phyloP scores from a whole-genome alignment of 2,888 invertebrate species.

The Coecobrya sp. region DNA sequence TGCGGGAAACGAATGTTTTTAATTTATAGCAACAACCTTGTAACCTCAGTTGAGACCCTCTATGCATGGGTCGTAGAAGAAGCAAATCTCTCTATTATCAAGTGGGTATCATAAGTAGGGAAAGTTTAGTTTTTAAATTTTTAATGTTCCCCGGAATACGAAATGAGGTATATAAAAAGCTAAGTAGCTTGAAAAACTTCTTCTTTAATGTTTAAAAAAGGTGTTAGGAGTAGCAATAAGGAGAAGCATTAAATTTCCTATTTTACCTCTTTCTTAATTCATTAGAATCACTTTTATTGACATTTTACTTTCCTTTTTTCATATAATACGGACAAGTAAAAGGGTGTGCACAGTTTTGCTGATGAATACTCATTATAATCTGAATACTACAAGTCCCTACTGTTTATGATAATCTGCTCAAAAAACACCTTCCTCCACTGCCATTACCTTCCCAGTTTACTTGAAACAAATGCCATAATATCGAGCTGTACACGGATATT shows the following conservation, averaged over 20 bases:
- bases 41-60: neutral
- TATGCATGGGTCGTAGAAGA: neutral
- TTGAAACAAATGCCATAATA: neutral
- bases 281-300: constrained; percentile 18
- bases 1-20: constrained; percentile 43
- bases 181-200: neutral
- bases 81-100: neutral
- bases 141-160: neutral
- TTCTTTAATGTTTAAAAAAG: neutral
- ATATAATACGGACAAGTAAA: neutral
- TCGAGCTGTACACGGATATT: neutral
- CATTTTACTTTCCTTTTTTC: neutral
- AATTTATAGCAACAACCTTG: constrained; percentile 47
- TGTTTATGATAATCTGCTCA: neutral
- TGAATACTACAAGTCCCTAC: neutral
- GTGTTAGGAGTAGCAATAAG: neutral
- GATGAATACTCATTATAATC: neutral
- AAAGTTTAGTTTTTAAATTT: neutral
- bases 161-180: neutral
- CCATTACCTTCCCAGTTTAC: neutral
- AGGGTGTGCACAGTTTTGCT: neutral
- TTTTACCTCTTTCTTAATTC: neutral
- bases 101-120: neutral
- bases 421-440: neutral
- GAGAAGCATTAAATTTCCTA: neutral